Evolutionary conservation across 2,797 vertebrate species (phyloP), one percentile per base, ranked within the genome.

Genomic region (Pseudotriccus pelzelni): DNA sequence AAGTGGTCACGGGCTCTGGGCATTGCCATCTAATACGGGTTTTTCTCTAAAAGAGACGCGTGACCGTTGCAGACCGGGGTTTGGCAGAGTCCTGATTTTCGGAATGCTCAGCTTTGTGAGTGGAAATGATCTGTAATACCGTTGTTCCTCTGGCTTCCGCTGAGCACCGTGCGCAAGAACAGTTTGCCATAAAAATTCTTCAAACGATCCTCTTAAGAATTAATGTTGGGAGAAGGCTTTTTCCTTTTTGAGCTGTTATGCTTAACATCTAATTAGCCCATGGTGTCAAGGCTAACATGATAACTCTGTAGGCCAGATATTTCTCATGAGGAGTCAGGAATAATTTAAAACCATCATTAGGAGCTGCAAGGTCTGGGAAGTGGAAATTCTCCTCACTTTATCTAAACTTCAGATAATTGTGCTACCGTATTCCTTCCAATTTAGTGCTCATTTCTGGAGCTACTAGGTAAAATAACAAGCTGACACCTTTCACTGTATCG

Each of bases 271-370:
- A 82, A 93, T 93, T 92, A 87, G 64, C 41, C 70, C 25, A 12
- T 1, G 1, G 44, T 69, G 46, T 90, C 69, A 79, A 68, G 67
- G 75, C 90, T 72, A 84, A 56, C 36, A 6, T 15, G 55, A 3
- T 68, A 73, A 77, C 89, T 81, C 72, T 43, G 21, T 36, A 74
- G 58, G 64, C 34, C 84, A 92, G 84, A 56, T 25, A 37, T 59
- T 93, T 90, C 77, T 91, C 56, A 30, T 27, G 49, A 84, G 49
- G 28, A 67, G 25, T 50, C 59, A 83, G 68, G 58, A 72, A 87
- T 91, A 72, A 92, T 93, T 94, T 92, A 14, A 93, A 94, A 77
- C 7, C 16, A 46, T 84, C 75, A 50, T 90, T 96, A 83, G 37
- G 53, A 90, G 30, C 64, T 84, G 37, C 41, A n/a, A 74, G 64